Conservation (phyloP, 2,113 vertebrate genomes). For the Alouatta palliata region DNA sequence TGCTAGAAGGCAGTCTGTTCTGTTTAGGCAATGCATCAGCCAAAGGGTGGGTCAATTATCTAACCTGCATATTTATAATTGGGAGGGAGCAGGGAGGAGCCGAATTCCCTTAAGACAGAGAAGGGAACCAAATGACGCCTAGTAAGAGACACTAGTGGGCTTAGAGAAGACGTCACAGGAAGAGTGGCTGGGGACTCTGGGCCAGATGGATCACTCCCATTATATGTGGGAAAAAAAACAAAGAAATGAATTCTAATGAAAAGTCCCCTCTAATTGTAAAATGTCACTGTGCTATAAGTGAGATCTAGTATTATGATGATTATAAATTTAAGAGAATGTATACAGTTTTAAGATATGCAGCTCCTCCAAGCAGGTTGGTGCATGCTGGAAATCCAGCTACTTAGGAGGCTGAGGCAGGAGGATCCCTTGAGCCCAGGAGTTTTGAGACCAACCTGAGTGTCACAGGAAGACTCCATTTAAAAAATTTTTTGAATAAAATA, state of each 20-base stretch:
- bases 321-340: background rate
- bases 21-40: constrained; percentile 68
- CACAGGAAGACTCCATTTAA: background rate
- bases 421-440: background rate
- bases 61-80: constrained; percentile 82
- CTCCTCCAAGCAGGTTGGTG: background rate
- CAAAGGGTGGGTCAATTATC: constrained; percentile 80
- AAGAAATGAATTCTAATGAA: background rate
- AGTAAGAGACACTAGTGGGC: constrained; percentile 65
- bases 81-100: constrained; percentile 57
- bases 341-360: background rate
- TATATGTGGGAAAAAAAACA: background rate
- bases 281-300: background rate
- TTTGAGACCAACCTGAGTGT: background rate
- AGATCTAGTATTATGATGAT: background rate
- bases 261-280: background rate
- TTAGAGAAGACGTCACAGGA: constrained; percentile 77
- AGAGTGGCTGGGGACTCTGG: constrained; percentile 58
- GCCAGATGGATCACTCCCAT: background rate
- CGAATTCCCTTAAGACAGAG: constrained; percentile 70
- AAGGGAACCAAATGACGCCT: constrained; percentile 69
- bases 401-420: background rate
- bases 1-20: constrained; percentile 56
- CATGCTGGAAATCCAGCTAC: background rate
- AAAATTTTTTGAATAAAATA: background rate